Base-by-base conservation (phyloP, 2,888 invertebrate species). In the Napeogenes inachia region DNA sequence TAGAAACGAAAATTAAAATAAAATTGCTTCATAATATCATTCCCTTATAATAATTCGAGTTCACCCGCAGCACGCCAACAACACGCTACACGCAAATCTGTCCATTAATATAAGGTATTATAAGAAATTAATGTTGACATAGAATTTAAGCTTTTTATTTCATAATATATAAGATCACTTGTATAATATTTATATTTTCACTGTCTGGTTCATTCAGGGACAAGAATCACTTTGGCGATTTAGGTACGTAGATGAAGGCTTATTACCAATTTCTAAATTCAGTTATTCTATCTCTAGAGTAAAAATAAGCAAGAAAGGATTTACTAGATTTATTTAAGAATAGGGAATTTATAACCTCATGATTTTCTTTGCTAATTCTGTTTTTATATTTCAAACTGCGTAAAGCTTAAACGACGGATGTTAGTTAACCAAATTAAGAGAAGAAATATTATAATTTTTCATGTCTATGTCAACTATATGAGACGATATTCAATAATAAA, bases 31-130 rank as follows among this genome's bases (percentile, higher is more conserved):
- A 35, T 42, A 8, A 62, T 61, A 55, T 55, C 54, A 57, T 47
- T 59, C 59, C 57, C 56, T 57, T 53, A 56, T 13, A 57, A 21
- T 47, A 50, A 60, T 54, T 61, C 55, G 56, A 62, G 68, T 63
- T 72, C 66, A 64, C 42, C 78, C 80, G 78, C 80, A 71, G 72
- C 78, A 76, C 78, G 76, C 77, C 74, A 72, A 78, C 76, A 75
- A 75, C 84, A 88, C 86, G 87, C 89, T 83, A 87, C 84, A 86
- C 80, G 89, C 89, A 88, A 90, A 83, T 88, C 89, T 90, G 89
- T 90, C 89, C 89, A 90, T 86, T 90, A 87, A 77, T 76, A 66
- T 87, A 88, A 87, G 87, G 71, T 74, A 78, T 60, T 70, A 55
- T 82, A 84, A 80, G 79, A 78, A 73, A 76, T 80, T 75, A 77